Evolutionary conservation across 2,888 invertebrate genomes (phyloP), one percentile per base, ranked within the genome.

Genomic region (Saturnia japonica): DNA sequence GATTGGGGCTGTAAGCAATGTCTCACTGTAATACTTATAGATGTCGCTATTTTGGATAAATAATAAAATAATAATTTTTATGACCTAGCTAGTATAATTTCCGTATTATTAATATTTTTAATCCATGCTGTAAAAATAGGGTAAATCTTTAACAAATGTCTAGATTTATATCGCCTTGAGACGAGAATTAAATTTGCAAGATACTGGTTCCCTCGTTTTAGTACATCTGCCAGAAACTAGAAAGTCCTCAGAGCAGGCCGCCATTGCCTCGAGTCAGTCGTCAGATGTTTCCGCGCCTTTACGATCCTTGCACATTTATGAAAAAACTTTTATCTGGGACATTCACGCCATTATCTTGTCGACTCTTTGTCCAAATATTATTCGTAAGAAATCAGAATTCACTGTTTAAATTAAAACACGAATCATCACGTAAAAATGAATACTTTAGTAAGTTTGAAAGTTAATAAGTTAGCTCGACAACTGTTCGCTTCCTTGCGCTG

Each of bases 191-290:
- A 91, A 89, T 90, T 87, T 83, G 80, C 87, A 82, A 88, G 89
- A 91, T 86, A 80, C 82, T 82, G 86, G 84, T 91, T 90, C 88
- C 85, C 78, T 84, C 85, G 85, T 88, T 91, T 91, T 88, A 92
- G 90, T 91, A 92, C 92, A 88, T 91, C 89, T 89, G 89, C 87
- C 87, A 87, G 88, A 85, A 88, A 91, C 87, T 86, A 87, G 88
- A 85, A 88, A 91, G 88, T 87, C 89, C 83, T 84, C 83, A 80
- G 85, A 81, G 82, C 81, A 75, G 78, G 84, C 82, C 80, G 80
- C 83, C 81, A 75, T 77, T 80, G 91, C 91, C 91, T 80, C 84
- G 85, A 88, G 91, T 85, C 80, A 84, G 85, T 85, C 90, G 93
- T 89, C 93, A 93, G 91, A 92, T 93, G 93, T 87, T 88, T 77